Percentiles rank a stretch among this genome's conserved stretches.
Evolutionary conservation across 1,140 invertebrate species (phyloP).

Genomic region (Stenopsyche tienmushanensis): DNA sequence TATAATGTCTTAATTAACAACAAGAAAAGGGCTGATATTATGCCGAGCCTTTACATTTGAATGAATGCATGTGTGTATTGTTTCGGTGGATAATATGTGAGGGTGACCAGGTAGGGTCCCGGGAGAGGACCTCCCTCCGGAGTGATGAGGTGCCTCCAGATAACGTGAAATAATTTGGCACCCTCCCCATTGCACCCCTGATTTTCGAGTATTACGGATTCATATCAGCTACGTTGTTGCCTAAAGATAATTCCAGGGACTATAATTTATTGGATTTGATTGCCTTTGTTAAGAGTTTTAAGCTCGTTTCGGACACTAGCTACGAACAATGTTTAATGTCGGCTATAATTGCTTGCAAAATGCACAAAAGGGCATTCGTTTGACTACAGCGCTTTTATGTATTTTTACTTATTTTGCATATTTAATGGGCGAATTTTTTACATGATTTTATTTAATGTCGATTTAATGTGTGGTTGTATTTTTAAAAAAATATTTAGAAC

Average conservation of each 20-base stretch:
- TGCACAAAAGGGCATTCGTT: neutral
- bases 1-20: neutral
- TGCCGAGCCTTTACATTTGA: too few relatives aligned
- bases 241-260: conserved; percentile 32
- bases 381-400: neutral
- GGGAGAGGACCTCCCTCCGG: conserved; percentile 4
- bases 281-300: conserved; percentile 25
- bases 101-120: too few relatives aligned
- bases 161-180: conserved; percentile 34
- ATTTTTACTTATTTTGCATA: neutral
- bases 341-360: too few relatives aligned
- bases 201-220: conserved; percentile 36
- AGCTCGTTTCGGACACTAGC: neutral
- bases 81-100: neutral
- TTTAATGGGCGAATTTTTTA: too few relatives aligned
- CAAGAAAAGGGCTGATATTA: too few relatives aligned
- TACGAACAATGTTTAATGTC: neutral
- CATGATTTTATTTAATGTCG: too few relatives aligned
- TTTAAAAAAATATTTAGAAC: too few relatives aligned
- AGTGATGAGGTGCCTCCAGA: conserved; percentile 32
- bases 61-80: too few relatives aligned
- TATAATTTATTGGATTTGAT: conserved; percentile 33
- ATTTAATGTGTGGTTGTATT: too few relatives aligned
- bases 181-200: conserved; percentile 4
- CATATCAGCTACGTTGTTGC: conserved; percentile 35